Evolutionary conservation across 2,888 invertebrate genomes (phyloP), one percentile per base, ranked within the genome.

Genomic region (Lasioglossum pauxillum): DNA sequence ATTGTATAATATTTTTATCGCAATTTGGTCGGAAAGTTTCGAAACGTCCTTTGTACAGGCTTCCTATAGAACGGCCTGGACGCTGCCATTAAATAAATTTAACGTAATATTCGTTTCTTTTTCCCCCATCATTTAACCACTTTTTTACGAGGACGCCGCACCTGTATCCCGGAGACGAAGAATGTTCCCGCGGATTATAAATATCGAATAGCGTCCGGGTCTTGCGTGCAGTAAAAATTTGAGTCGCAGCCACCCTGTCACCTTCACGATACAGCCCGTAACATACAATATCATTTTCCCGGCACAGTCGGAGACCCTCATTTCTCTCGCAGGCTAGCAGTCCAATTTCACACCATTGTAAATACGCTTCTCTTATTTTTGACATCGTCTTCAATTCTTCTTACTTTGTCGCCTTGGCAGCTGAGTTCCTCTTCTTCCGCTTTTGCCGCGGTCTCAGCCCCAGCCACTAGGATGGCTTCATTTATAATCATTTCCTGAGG

Each of bases 331-430:
- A 84, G 90, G 92, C 90, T 91, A 93, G 92, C 92, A 93, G 93
- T 94, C 94, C 94, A 94, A 94, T 94, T 94, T 94, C 94, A 94
- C 94, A 94, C 94, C 90, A 94, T 94, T 94, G 94, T 94, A 94
- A 94, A 94, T 94, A 94, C 94, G 93, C 93, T 93, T 94, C 93
- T 93, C 93, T 93, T 93, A 94, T 93, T 94, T 94, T 94, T 94
- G 94, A 93, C 94, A 94, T 94, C 93, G 93, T 93, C 94, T 93
- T 93, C 94, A 93, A 95, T 95, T 93, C 93, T 94, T 94, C 94
- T 94, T 94, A 94, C 94, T 95, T 95, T 95, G 94, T 94, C 93
- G 93, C 89, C 91, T 89, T 83, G 91, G 89, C 92, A 91, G 90
- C 90, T 88, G 88, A 91, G 91, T 92, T 91, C 88, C 90, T 90